phyloP scores from a whole-genome alignment of 2,888 invertebrate species.

The Tolmerus cingulatus region DNA sequence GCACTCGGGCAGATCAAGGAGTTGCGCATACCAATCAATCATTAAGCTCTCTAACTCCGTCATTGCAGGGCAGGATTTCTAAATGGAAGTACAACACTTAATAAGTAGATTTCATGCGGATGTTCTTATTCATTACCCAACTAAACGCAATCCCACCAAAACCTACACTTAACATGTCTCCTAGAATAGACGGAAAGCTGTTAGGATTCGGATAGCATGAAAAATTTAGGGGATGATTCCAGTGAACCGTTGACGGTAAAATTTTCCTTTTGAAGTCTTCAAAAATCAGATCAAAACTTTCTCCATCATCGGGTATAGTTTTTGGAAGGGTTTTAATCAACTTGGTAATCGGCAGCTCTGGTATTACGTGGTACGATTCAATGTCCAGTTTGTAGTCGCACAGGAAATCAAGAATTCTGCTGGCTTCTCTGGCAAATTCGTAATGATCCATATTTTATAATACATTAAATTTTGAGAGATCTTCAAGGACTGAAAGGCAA shows the following conservation, averaged over 20 bases:
- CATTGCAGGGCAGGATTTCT: slow-evolving; percentile 81
- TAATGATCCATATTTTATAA: neutral
- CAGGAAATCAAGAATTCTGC: neutral
- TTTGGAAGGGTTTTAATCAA: neutral
- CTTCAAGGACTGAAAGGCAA: neutral
- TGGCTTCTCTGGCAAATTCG: neutral
- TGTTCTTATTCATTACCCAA: neutral
- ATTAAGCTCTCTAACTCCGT: slow-evolving; percentile 80
- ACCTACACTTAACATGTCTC: neutral
- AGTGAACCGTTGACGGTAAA: neutral
- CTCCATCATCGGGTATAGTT: neutral
- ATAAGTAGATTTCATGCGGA: neutral
- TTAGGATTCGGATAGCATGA: neutral
- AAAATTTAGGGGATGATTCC: slow-evolving; percentile 27
- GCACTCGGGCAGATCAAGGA: slow-evolving; percentile 72
- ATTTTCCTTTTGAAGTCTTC: neutral
- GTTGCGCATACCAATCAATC: slow-evolving; percentile 76
- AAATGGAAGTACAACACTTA: neutral
- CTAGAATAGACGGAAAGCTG: neutral
- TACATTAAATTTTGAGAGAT: neutral
- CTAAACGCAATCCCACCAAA: neutral
- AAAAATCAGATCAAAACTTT: neutral
- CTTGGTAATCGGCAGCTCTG: neutral
- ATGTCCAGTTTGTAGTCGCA: neutral
- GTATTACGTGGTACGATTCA: neutral